Percentiles rank a stretch among this genome's conserved stretches.
Evolutionary conservation across 2,888 invertebrate genomes (phyloP).

Genomic region (Dendrolimus pini): DNA sequence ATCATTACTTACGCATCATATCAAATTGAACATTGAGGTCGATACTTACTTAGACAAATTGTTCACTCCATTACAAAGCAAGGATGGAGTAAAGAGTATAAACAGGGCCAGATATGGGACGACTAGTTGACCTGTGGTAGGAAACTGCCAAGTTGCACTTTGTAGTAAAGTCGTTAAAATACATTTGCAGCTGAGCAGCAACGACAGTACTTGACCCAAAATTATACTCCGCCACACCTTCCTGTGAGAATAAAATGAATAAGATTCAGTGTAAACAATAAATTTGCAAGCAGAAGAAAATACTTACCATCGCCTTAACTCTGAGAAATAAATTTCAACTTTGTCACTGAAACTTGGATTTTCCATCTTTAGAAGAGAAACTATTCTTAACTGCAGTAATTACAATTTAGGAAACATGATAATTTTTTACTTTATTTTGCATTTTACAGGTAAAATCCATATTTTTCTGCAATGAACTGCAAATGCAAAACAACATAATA

Average conservation of each 20-base stretch:
- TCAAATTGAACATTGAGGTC: neutral
- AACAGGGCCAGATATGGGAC: slow-evolving; percentile 87
- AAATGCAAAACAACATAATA: slow-evolving; percentile 22
- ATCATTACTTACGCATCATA: too few relatives aligned
- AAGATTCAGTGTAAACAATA: neutral
- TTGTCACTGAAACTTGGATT: slow-evolving; percentile 78
- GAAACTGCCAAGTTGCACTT: slow-evolving; percentile 81
- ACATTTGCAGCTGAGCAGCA: slow-evolving; percentile 86
- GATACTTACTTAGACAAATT: slow-evolving; percentile 78
- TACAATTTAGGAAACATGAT: too few relatives aligned
- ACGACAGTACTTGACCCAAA: slow-evolving; percentile 84
- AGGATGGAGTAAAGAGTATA: slow-evolving; percentile 84
- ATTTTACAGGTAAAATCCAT: slow-evolving; percentile 17
- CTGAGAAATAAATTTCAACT: slow-evolving; percentile 80
- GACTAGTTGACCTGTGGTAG: slow-evolving; percentile 88
- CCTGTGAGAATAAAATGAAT: slow-evolving; percentile 54
- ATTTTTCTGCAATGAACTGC: slow-evolving; percentile 15
- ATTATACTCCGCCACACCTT: slow-evolving; percentile 84
- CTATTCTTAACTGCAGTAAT: neutral
- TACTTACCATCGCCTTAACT: slow-evolving; percentile 82
- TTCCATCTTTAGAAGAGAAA: slow-evolving; percentile 38
- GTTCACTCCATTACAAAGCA: slow-evolving; percentile 83
- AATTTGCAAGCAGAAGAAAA: slow-evolving; percentile 3
- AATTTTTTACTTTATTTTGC: too few relatives aligned
- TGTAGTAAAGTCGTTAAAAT: slow-evolving; percentile 83